Evolutionary conservation across 2,888 invertebrate species (phyloP), one percentile per base, ranked within the genome.

Genomic region (Drosophila engyochracea): DNA sequence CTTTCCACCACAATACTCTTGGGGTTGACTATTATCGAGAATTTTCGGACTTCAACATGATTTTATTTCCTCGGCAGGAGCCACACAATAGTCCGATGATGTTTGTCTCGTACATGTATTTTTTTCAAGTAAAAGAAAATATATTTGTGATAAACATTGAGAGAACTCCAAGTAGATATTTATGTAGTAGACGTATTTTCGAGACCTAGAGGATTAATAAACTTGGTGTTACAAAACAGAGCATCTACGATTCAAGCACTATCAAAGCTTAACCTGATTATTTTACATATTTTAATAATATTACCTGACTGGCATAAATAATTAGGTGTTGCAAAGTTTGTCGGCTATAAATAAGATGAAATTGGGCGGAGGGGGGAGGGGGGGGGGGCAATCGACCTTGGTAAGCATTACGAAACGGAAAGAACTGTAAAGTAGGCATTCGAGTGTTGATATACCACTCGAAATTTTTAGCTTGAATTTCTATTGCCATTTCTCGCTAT

Each of bases 391-490:
- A 28, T 6, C 37, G 33, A 35, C 12, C n/a, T 16, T 25, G 31
- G 12, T 9, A 1, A 62, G 37, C 51, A 31, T 67, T 37, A 64
- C 64, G 53, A 37, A 64, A 47, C 30, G 25, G 30, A 16, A 57
- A 44, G 10, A 49, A 59, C 22, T 30, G 60, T 64, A 53, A 68
- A 79, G 55, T 65, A 44, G 39, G 31, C 52, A 22, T 39, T 78
- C 41, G 70, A 77, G 74, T 82, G 79, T 81, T 79, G 78, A 74
- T 64, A 70, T 67, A 61, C 49, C 66, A 81, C 82, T 81, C 52
- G 54, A 74, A 47, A 41, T 63, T 73, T 73, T 54, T 53, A 54
- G 81, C 66, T 78, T 41, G 39, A 53, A 47, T 78, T 70, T 47
- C 57, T 51, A 47, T 64, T 47, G 61, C 60, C 35, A 58, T 58